phyloP scores from a whole-genome alignment of 2,113 vertebrate genomes.

The Oreochromis tanganicae region DNA sequence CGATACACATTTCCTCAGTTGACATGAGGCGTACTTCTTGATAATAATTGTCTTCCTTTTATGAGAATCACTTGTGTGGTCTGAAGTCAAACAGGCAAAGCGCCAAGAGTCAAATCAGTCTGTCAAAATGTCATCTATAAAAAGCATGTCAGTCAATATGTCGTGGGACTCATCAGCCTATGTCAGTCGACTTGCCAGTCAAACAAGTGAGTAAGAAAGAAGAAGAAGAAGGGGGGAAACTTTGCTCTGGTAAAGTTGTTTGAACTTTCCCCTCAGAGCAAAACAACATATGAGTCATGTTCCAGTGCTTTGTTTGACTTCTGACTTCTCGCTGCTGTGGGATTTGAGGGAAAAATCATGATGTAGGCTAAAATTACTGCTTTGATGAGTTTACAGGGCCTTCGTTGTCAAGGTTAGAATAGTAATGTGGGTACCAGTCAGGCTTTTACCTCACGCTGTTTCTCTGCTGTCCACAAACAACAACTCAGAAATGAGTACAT shows the following conservation, averaged over 20 bases:
- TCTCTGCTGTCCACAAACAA: background rate
- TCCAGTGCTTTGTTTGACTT: background rate
- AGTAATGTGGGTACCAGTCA: background rate
- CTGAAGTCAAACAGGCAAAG: background rate
- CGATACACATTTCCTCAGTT: slow-evolving; percentile 14
- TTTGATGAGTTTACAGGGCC: background rate
- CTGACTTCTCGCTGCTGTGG: background rate
- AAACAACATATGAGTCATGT: background rate
- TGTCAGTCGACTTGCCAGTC: background rate
- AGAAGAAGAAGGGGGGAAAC: background rate
- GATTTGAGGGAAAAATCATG: background rate
- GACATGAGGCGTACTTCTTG: background rate
- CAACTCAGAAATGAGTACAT: background rate
- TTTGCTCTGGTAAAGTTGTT: background rate
- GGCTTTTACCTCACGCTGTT: background rate
- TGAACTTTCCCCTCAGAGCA: background rate
- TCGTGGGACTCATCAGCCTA: background rate
- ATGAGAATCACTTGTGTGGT: background rate
- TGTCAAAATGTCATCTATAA: background rate
- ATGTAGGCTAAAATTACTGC: background rate
- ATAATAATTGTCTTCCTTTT: background rate
- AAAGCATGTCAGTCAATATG: background rate
- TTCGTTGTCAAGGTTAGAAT: background rate
- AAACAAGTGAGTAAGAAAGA: background rate
- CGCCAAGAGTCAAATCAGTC: background rate